Percentiles rank a stretch among this genome's conserved stretches.
Conservation (phyloP, 2,113 vertebrate genomes). For the Gallinago undulata region DNA sequence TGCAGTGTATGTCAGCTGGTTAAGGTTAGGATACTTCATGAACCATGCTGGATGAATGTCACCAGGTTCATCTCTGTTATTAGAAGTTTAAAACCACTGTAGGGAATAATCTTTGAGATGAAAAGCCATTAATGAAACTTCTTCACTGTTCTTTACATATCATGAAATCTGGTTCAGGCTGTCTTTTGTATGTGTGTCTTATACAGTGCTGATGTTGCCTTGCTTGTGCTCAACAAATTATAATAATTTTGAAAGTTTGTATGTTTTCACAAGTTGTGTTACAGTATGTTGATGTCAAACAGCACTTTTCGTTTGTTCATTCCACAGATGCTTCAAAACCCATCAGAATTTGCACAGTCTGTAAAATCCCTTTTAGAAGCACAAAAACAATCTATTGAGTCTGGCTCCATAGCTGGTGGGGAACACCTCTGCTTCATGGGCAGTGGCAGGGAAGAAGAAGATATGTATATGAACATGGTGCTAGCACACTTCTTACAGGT, state of each 20-base stretch:
- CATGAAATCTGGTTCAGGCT: not conserved
- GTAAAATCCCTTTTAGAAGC: constrained; percentile 96
- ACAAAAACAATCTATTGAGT: constrained; percentile 97
- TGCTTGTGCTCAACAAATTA: not conserved
- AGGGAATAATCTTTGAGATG: not conserved
- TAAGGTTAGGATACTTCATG: not conserved
- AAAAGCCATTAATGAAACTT: not conserved
- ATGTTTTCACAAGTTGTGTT: not conserved
- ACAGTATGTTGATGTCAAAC: not conserved
- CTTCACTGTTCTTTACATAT: not conserved
- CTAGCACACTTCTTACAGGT: constrained; percentile 98
- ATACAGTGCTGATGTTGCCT: not conserved
- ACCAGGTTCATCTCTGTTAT: not conserved
- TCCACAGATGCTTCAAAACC: constrained; percentile 96
- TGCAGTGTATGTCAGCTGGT: not conserved
- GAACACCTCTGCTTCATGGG: constrained; percentile 99
- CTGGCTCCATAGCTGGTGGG: constrained; percentile 93
- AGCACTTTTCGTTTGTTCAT: not conserved
- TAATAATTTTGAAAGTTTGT: not conserved
- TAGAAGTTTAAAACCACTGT: not conserved
- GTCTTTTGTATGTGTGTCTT: not conserved
- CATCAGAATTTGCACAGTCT: constrained; percentile 94
- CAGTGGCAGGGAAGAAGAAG: constrained; percentile 97
- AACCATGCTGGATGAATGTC: not conserved
- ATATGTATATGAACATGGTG: constrained; percentile 99